A percentile compares a stretch with the other conserved stretches of the same genome.
Conservation (phyloP, 2,888 invertebrate genomes). For the Tetanocera ferruginea region DNA sequence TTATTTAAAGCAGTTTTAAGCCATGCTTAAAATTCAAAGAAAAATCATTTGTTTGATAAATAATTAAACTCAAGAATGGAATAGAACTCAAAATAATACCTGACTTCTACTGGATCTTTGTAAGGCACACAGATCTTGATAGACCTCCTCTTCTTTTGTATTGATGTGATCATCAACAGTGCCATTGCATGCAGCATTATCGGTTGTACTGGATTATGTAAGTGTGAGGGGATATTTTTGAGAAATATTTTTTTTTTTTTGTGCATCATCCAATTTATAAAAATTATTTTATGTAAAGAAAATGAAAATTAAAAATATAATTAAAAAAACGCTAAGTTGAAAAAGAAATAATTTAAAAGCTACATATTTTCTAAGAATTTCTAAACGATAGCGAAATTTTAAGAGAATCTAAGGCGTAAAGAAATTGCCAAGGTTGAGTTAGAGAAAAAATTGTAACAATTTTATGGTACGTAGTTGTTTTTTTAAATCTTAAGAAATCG, state of each 20-base stretch:
- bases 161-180: slow-evolving; percentile 69
- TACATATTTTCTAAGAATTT: slow-evolving; percentile 13
- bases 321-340: slow-evolving; percentile 36
- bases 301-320: slow-evolving; percentile 42
- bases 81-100: slow-evolving; percentile 60
- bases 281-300: slow-evolving; percentile 46
- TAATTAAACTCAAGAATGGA: not conserved
- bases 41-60: not conserved
- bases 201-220: slow-evolving; percentile 72
- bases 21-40: slow-evolving; percentile 10
- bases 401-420: not conserved
- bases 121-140: slow-evolving; percentile 92
- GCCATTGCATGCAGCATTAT: slow-evolving; percentile 70
- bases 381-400: not conserved
- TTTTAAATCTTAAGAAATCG: too few relatives aligned
- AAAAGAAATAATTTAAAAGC: slow-evolving; percentile 32
- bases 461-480: not conserved
- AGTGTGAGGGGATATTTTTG: slow-evolving; percentile 13
- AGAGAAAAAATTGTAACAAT: not conserved
- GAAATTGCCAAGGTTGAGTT: not conserved
- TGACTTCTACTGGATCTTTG: slow-evolving; percentile 73
- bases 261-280: slow-evolving; percentile 46
- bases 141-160: slow-evolving; percentile 88
- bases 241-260: not conserved
- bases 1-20: slow-evolving; percentile 14